phyloP scores from a whole-genome alignment of 2,797 vertebrate genomes.

The Vireo griseus region DNA sequence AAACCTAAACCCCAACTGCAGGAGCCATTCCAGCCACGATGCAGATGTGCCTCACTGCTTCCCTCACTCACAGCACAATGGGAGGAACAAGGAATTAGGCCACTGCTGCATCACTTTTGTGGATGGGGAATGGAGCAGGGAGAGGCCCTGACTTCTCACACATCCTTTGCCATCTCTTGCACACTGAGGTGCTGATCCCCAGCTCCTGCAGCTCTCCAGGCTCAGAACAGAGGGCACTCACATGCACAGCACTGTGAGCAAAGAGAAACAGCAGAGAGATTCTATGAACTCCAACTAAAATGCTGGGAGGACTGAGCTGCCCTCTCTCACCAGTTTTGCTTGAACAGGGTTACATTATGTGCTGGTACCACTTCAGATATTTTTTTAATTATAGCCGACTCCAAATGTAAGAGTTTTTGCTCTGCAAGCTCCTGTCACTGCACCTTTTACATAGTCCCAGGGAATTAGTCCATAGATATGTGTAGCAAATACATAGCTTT shows the following conservation, averaged over 20 bases:
- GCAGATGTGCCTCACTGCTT: not conserved
- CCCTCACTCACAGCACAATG: not conserved
- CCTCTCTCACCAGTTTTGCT: not conserved
- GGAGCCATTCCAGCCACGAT: not conserved
- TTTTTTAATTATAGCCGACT: not conserved
- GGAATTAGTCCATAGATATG: not conserved
- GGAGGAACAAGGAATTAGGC: not conserved
- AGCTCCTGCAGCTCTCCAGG: not conserved
- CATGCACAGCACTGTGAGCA: not conserved
- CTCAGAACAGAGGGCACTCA: not conserved
- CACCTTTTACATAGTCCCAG: not conserved
- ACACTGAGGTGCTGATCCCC: not conserved
- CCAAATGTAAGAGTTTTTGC: not conserved
- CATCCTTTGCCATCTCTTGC: not conserved
- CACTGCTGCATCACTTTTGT: not conserved
- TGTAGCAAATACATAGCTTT: not conserved
- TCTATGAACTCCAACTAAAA: not conserved
- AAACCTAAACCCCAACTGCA: not conserved
- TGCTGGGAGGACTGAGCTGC: not conserved
- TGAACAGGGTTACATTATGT: not conserved
- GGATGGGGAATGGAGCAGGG: not conserved
- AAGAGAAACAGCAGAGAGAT: not conserved
- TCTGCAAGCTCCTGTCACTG: not conserved
- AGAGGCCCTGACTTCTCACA: not conserved
- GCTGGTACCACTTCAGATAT: not conserved